A percentile compares a stretch with the other conserved stretches of the same genome.
phyloP scores from a whole-genome alignment of 2,113 vertebrate species.

The Tragelaphus imberbis region DNA sequence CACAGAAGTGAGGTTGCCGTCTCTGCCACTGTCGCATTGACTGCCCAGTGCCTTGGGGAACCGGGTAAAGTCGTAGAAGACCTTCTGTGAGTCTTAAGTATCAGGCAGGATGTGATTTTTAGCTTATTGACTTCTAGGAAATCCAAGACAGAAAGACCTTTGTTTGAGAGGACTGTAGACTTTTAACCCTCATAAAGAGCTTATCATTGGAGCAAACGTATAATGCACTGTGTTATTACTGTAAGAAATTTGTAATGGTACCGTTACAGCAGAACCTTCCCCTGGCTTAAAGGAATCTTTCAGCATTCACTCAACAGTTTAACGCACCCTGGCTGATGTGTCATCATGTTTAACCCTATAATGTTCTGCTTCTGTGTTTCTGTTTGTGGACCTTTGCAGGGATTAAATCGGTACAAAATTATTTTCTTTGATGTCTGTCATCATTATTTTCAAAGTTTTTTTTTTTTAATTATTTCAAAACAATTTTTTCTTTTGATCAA shows the following conservation, averaged over 20 bases:
- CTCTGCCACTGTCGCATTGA: background rate
- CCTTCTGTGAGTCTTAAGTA: slow-evolving; percentile 8
- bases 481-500: background rate
- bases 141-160: slow-evolving; percentile 73
- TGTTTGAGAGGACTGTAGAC: slow-evolving; percentile 66
- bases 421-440: background rate
- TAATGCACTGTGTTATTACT: slow-evolving; percentile 69
- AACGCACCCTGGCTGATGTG: background rate
- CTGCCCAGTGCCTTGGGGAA: background rate
- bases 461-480: background rate
- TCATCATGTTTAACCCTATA: background rate
- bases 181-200: slow-evolving; percentile 63
- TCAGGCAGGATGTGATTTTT: slow-evolving; percentile 49
- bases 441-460: background rate
- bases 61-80: background rate
- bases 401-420: background rate
- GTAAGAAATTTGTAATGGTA: slow-evolving; percentile 66
- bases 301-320: background rate
- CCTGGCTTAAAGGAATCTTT: slow-evolving; percentile 35
- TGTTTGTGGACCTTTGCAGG: background rate
- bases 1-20: background rate
- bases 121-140: slow-evolving; percentile 78
- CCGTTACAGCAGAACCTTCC: slow-evolving; percentile 36
- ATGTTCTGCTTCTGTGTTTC: background rate
- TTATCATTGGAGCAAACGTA: slow-evolving; percentile 69